These are phyloP conservation scores for Myoxocephalus aenaeus DNA, from an alignment of 2,797 vertebrate genomes.

Conservation along the genomic window DNA sequence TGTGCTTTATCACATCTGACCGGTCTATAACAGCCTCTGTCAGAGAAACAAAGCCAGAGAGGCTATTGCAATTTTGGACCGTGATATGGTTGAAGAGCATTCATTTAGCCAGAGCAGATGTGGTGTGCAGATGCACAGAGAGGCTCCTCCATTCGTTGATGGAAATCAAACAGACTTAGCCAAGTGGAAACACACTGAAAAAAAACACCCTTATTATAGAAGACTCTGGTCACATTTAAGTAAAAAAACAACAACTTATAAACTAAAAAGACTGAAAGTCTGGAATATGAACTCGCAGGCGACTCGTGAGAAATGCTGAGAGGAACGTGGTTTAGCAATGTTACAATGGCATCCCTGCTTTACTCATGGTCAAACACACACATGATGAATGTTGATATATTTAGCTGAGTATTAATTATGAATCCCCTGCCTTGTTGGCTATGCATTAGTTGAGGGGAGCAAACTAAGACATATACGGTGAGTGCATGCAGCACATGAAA, in stretches of 20 bases:
- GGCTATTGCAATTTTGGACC: slow-evolving; percentile 49
- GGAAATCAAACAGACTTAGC: slow-evolving; percentile 29
- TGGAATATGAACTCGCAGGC: slow-evolving; percentile 13
- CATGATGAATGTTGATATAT: slow-evolving; percentile 69
- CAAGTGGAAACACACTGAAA: slow-evolving; percentile 32
- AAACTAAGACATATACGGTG: slow-evolving; percentile 52
- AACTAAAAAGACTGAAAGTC: slow-evolving; percentile 7
- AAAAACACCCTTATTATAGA: slow-evolving; percentile 9
- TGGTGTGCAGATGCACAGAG: slow-evolving; percentile 51
- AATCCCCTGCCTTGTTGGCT: slow-evolving; percentile 70
- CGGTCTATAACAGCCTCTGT: slow-evolving; percentile 60
- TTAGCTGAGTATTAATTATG: slow-evolving; percentile 72
- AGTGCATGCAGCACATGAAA: slow-evolving; percentile 48
- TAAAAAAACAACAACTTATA: slow-evolving; percentile 8
- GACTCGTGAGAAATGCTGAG: slow-evolving; percentile 22
- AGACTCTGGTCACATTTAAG: slow-evolving; percentile 16
- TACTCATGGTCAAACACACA: slow-evolving; percentile 58
- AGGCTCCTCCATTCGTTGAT: slow-evolving; percentile 36
- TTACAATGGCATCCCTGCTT: slow-evolving; percentile 28
- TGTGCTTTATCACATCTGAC: slow-evolving; percentile 66
- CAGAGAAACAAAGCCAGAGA: slow-evolving; percentile 45
- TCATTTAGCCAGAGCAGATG: slow-evolving; percentile 65
- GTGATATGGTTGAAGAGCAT: slow-evolving; percentile 54
- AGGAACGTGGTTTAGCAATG: slow-evolving; percentile 29
- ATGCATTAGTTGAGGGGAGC: slow-evolving; percentile 60